These are phyloP conservation scores for Macquaria australasica DNA, from an alignment of 2,113 vertebrate species.

Conservation along the genomic window DNA sequence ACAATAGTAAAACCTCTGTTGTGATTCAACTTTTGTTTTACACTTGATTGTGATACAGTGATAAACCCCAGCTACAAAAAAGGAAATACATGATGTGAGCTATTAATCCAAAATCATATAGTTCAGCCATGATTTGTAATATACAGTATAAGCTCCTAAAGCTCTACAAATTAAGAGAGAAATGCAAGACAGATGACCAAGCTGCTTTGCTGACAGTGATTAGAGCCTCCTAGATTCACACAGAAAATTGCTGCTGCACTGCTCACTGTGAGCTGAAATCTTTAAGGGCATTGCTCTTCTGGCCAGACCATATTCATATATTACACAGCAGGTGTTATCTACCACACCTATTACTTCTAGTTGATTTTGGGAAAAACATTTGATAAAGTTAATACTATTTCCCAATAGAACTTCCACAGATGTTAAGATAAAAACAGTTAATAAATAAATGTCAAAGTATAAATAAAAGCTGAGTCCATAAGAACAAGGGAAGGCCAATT, in stretches of 20 bases:
- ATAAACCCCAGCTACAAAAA: neutral
- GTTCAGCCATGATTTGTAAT: neutral
- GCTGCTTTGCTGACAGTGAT: neutral
- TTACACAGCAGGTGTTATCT: neutral
- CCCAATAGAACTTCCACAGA: neutral
- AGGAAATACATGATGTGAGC: neutral
- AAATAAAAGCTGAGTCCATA: neutral
- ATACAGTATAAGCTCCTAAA: neutral
- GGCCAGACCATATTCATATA: neutral
- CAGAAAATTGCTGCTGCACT: neutral
- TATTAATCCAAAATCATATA: neutral
- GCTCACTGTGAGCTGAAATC: neutral
- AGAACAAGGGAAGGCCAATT: neutral
- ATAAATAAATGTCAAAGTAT: neutral
- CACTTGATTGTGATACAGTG: neutral
- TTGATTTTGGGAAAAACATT: neutral
- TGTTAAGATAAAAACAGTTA: neutral
- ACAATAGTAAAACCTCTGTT: neutral
- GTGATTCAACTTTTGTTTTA: neutral
- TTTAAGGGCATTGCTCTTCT: neutral
- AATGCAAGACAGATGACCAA: neutral
- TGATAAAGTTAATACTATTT: conserved; percentile 1
- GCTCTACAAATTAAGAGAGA: neutral
- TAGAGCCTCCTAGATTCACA: neutral
- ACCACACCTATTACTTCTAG: neutral